These are phyloP conservation scores for Hybos culiciformis DNA, from an alignment of 2,888 invertebrate genomes.

Conservation along the genomic window DNA sequence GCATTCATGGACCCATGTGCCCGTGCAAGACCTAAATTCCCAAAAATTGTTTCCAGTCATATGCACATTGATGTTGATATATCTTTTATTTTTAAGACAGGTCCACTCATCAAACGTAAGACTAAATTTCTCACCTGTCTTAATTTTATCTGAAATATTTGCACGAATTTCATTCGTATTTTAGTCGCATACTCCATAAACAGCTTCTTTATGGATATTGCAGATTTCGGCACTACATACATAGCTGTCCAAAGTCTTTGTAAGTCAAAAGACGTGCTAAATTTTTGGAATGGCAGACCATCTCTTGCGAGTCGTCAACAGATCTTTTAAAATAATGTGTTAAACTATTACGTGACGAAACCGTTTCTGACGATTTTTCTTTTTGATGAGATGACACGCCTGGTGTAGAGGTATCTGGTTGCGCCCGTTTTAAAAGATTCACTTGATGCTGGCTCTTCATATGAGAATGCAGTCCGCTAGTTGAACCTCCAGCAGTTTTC, in stretches of 20 bases:
- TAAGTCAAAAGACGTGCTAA: not conserved
- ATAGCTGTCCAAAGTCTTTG: not conserved
- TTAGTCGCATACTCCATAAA: not conserved
- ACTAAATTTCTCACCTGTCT: not conserved
- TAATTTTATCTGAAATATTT: not conserved
- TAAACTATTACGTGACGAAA: not conserved
- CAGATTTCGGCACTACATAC: constrained; percentile 1
- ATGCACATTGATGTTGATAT: not conserved
- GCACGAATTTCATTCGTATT: not conserved
- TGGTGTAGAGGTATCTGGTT: not conserved
- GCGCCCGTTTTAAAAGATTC: not conserved
- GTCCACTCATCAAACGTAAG: constrained; percentile 2
- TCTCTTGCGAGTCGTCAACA: not conserved
- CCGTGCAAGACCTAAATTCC: not conserved
- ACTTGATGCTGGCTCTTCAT: not conserved
- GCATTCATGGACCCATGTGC: not conserved
- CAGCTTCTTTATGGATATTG: not conserved
- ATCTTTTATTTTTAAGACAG: not conserved
- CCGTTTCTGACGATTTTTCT: not conserved
- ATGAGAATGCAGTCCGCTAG: not conserved
- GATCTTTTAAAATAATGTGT: not conserved
- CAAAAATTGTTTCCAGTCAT: not conserved
- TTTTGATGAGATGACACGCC: not conserved
- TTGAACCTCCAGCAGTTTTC: constrained; percentile 1
- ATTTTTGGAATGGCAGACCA: not conserved